These are phyloP conservation scores for Procambarus virginalis DNA, from an alignment of 1,140 invertebrate genomes.

Conservation along the genomic window DNA sequence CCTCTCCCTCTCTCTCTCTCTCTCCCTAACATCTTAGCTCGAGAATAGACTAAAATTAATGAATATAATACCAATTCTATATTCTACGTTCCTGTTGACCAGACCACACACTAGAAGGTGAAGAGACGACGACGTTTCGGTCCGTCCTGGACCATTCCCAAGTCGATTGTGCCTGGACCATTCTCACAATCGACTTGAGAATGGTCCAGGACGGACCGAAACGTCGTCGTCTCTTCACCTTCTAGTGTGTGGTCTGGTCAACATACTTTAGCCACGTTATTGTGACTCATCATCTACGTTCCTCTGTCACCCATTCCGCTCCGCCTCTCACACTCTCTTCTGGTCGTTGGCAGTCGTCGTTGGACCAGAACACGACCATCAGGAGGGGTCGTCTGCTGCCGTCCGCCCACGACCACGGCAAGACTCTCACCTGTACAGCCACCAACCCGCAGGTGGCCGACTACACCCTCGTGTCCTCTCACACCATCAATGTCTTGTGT, in stretches of 20 bases:
- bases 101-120: too few relatives aligned
- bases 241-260: too few relatives aligned
- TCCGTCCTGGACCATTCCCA: too few relatives aligned
- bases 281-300: not conserved
- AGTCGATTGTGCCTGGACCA: too few relatives aligned
- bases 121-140: too few relatives aligned
- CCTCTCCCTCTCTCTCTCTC: not conserved
- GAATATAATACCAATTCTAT: too few relatives aligned
- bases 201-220: too few relatives aligned
- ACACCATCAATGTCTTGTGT: slow-evolving; percentile 39
- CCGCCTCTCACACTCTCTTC: not conserved
- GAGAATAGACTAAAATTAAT: too few relatives aligned
- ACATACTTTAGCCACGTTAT: too few relatives aligned
- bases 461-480: slow-evolving; percentile 22
- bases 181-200: too few relatives aligned
- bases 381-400: slow-evolving; percentile 33
- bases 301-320: not conserved
- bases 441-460: slow-evolving; percentile 42
- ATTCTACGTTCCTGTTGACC: not conserved
- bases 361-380: slow-evolving; percentile 46
- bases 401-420: slow-evolving; percentile 18
- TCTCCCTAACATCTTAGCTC: not conserved
- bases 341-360: slow-evolving; percentile 12
- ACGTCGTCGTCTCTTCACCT: too few relatives aligned
- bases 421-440: slow-evolving; percentile 29